phyloP scores from a whole-genome alignment of 2,113 vertebrate genomes.

The Neodon shergylaensis region DNA sequence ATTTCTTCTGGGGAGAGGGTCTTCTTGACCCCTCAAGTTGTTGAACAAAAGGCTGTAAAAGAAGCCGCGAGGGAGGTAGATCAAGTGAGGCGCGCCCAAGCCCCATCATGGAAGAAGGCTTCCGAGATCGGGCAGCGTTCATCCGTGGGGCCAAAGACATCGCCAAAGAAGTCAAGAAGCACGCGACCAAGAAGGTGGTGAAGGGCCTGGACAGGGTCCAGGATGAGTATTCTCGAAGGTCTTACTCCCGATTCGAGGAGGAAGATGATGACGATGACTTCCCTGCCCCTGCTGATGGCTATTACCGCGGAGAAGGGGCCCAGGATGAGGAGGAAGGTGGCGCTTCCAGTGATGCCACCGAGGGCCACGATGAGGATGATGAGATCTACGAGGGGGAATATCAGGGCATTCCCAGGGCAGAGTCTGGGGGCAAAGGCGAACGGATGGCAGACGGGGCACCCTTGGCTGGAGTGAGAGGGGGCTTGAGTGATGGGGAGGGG shows the following conservation, averaged over 20 bases:
- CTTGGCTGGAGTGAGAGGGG: slow-evolving; percentile 76
- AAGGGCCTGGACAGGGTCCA: slow-evolving; percentile 92
- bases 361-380: slow-evolving; percentile 97
- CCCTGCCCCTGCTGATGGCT: slow-evolving; percentile 84
- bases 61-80: not conserved
- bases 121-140: slow-evolving; percentile 95
- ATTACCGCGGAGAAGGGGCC: slow-evolving; percentile 86
- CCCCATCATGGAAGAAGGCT: slow-evolving; percentile 92
- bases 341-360: slow-evolving; percentile 96
- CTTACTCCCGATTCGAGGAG: slow-evolving; percentile 96
- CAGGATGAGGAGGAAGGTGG: slow-evolving; percentile 93
- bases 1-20: not conserved
- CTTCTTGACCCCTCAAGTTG: not conserved
- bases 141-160: slow-evolving; percentile 98
- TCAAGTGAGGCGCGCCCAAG: not conserved
- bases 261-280: slow-evolving; percentile 95
- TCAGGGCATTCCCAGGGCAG: slow-evolving; percentile 95
- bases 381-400: slow-evolving; percentile 99
- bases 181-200: slow-evolving; percentile 94
- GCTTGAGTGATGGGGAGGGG: slow-evolving; percentile 73
- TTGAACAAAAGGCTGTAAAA: slow-evolving; percentile 4
- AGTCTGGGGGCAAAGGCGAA: slow-evolving; percentile 87
- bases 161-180: slow-evolving; percentile 95
- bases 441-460: slow-evolving; percentile 77
- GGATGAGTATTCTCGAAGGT: slow-evolving; percentile 96